A percentile compares a stretch with the other conserved stretches of the same genome.
phyloP scores from a whole-genome alignment of 2,113 vertebrate genomes.

The Prionailurus viverrinus region DNA sequence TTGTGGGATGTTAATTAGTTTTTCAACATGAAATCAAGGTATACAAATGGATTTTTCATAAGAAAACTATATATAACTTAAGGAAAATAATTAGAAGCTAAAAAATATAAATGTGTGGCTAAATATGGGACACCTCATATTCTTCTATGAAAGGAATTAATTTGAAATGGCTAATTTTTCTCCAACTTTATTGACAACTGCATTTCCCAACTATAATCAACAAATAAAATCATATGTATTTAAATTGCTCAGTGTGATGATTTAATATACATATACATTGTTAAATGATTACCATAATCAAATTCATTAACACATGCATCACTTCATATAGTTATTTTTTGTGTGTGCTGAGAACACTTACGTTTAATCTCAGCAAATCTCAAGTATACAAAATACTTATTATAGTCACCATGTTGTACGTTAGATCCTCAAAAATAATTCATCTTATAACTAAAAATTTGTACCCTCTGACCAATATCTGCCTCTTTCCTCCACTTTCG shows the following conservation, averaged over 20 bases:
- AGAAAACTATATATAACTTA: constrained; percentile 64
- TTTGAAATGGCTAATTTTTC: not conserved
- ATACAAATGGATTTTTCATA: constrained; percentile 68
- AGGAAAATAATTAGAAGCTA: constrained; percentile 80
- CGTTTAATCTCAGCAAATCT: not conserved
- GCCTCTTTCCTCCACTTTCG: not conserved
- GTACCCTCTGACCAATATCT: not conserved
- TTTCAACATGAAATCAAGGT: constrained; percentile 66
- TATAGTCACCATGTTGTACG: not conserved
- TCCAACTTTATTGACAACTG: not conserved
- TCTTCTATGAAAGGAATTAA: constrained; percentile 61
- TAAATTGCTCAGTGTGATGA: not conserved
- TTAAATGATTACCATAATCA: constrained; percentile 38
- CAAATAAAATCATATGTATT: not conserved
- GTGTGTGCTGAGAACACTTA: not conserved
- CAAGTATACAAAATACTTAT: not conserved
- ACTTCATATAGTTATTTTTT: not conserved
- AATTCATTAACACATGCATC: constrained; percentile 4
- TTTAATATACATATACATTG: not conserved
- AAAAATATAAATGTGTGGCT: constrained; percentile 68
- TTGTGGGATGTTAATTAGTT: constrained; percentile 41
- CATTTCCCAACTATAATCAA: not conserved
- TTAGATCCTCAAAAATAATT: not conserved
- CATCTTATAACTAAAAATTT: not conserved
- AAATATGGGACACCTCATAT: constrained; percentile 50